phyloP scores from a whole-genome alignment of 2,113 vertebrate species.

The Vicugna pacos region DNA sequence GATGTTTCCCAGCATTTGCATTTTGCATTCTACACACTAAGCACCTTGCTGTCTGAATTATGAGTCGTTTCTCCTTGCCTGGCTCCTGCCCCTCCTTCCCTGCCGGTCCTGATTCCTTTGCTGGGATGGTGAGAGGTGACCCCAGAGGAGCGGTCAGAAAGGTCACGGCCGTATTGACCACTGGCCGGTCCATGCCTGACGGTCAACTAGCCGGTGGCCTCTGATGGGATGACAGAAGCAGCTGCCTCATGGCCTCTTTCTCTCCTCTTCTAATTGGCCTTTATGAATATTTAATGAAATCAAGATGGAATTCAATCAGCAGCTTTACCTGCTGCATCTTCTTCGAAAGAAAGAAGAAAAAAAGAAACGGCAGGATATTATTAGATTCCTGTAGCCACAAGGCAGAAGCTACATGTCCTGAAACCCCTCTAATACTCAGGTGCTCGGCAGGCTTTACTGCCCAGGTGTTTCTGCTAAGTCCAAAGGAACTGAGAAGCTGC shows the following conservation, averaged over 20 bases:
- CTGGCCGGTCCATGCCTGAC: conserved; percentile 87
- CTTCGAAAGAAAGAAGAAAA: conserved; percentile 83
- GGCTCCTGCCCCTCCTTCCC: conserved; percentile 68
- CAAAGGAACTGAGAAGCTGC: background rate
- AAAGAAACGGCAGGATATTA: conserved; percentile 83
- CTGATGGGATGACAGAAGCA: conserved; percentile 92
- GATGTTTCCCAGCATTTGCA: conserved; percentile 89
- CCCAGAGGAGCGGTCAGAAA: conserved; percentile 86
- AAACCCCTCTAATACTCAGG: conserved; percentile 30
- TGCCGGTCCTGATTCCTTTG: conserved; percentile 76
- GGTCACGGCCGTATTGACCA: conserved; percentile 89
- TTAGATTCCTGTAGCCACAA: conserved; percentile 88
- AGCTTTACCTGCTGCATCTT: conserved; percentile 94
- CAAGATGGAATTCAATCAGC: conserved; percentile 95
- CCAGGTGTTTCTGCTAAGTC: background rate
- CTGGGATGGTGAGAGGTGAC: conserved; percentile 84
- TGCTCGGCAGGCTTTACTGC: background rate
- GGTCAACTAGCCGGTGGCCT: conserved; percentile 86
- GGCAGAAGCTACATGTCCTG: conserved; percentile 82
- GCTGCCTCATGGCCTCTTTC: conserved; percentile 89
- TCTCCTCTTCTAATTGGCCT: conserved; percentile 97
- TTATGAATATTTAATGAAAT: conserved; percentile 99
- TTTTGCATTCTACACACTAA: conserved; percentile 89
- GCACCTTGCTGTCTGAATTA: conserved; percentile 88
- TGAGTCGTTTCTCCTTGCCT: conserved; percentile 79